Conservation (phyloP, 2,113 vertebrate species). For the Nothobranchius kuhntae region DNA sequence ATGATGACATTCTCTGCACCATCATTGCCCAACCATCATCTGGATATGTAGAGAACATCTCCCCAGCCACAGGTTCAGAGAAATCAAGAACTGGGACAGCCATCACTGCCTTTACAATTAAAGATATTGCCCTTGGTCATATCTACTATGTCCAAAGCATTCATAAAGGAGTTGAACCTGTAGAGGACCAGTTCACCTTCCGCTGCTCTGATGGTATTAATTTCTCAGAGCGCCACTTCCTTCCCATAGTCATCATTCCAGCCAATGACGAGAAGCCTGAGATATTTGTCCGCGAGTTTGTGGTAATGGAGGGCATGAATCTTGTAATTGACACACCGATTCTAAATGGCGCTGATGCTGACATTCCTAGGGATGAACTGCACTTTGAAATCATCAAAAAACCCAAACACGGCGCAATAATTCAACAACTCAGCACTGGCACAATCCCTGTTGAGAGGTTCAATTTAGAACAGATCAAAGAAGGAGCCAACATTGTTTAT, state of each 20-base stretch:
- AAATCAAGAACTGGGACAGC: slow-evolving; percentile 90
- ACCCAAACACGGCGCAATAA: slow-evolving; percentile 86
- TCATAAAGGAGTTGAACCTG: slow-evolving; percentile 90
- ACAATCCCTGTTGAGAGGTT: slow-evolving; percentile 84
- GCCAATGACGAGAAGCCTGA: slow-evolving; percentile 93
- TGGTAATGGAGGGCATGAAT: slow-evolving; percentile 97
- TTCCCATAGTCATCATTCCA: slow-evolving; percentile 87
- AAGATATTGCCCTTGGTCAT: slow-evolving; percentile 85
- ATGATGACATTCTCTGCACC: slow-evolving; percentile 90
- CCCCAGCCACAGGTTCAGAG: slow-evolving; percentile 92
- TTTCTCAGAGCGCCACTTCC: slow-evolving; percentile 88
- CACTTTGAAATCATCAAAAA: slow-evolving; percentile 84
- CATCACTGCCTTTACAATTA: slow-evolving; percentile 89
- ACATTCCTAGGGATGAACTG: slow-evolving; percentile 85
- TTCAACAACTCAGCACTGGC: slow-evolving; percentile 88
- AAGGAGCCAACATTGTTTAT: slow-evolving; percentile 90
- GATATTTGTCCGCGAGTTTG: slow-evolving; percentile 88
- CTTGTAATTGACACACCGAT: slow-evolving; percentile 90
- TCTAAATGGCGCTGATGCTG: slow-evolving; percentile 87
- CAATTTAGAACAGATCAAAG: slow-evolving; percentile 87
- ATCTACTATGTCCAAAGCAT: slow-evolving; percentile 94
- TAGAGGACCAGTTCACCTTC: slow-evolving; percentile 90
- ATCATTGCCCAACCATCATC: slow-evolving; percentile 89
- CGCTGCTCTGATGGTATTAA: slow-evolving; percentile 95
- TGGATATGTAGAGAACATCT: slow-evolving; percentile 94